Evolutionary conservation across 2,113 vertebrate species (phyloP).

Genomic region (Malurus elegans): DNA sequence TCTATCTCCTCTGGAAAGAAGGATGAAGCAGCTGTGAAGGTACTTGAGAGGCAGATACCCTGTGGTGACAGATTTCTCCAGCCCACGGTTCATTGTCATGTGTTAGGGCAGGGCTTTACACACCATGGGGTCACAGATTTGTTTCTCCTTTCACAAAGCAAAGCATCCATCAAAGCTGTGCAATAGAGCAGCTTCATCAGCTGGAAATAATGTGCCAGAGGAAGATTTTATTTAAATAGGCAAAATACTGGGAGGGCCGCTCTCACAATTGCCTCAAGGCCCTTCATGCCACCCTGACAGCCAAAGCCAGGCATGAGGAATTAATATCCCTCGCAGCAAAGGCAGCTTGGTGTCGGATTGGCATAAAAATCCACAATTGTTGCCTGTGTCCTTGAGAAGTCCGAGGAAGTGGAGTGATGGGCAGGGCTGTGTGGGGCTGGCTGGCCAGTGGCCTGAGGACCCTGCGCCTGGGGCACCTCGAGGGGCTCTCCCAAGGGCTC

Average conservation of each 20-base stretch:
- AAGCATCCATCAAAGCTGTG: neutral
- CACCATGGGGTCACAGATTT: neutral
- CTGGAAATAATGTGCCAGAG: neutral
- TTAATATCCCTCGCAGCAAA: fast-evolving
- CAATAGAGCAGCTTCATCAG: neutral
- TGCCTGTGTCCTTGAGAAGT: neutral
- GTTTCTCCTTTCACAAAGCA: neutral
- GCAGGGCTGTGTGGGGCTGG: too few species aligned
- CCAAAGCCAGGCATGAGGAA: fast-evolving
- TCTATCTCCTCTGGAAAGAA: neutral
- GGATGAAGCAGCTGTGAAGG: neutral
- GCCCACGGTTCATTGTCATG: neutral
- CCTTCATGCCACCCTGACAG: neutral
- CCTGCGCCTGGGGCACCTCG: fast-evolving
- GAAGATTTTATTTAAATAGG: neutral
- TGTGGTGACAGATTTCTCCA: neutral
- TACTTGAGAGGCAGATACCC: neutral
- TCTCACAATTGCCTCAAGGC: neutral
- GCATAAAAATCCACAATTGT: fast-evolving
- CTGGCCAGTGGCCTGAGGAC: fast-evolving
- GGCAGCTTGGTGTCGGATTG: fast-evolving
- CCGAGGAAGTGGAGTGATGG: fast-evolving
- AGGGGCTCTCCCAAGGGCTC: neutral
- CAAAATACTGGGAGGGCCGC: fast-evolving
- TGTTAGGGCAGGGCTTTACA: neutral